Evolutionary conservation across 2,113 vertebrate genomes (phyloP), one percentile per base, ranked within the genome.

Genomic region (Lophotis ruficrista): DNA sequence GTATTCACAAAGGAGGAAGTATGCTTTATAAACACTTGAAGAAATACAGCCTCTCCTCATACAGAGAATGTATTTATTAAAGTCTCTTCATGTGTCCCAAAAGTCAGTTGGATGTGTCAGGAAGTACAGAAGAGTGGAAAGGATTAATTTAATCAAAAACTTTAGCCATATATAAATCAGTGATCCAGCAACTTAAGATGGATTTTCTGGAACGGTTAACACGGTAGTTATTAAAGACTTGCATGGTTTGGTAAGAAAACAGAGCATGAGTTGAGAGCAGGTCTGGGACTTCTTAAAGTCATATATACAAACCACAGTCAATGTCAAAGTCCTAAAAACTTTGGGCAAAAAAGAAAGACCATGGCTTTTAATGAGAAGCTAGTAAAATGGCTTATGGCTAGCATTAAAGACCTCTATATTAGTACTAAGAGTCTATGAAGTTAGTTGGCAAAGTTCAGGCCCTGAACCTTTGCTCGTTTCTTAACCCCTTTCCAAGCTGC

Each of bases 161-260:
- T 83, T 77, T 20, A 92, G 41, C 47, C 54, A 57, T 92, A 90
- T 93, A 37, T 69, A 79, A 57, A 47, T 84, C 65, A 89, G 50
- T 92, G 81, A 96, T 72, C 83, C 84, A 89, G 92, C 21, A 97
- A 89, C 65, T 85, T 79, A 31, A 45, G 35, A 31, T 22, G 50
- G 91, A 92, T 95, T 97, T 97, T 94, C 95, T 79, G 91, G 86
- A 94, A 92, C 81, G 89, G 95, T 97, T 96, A 97, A 93, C 73
- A 38, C 10, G 73, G 53, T 84, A 95, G 77, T 72, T 83, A 95
- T 93, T 95, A 95, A 95, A 58, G 65, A 80, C 23, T 61, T 87
- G 91, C 73, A 87, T 48, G 80, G 83, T 82, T 92, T 83, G n/a
- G 14, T 54, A 95, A 87, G 81, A 64, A 94, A 95, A 92, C n/a